Percentiles rank a stretch among this genome's conserved stretches.
Evolutionary conservation across 2,797 vertebrate genomes (phyloP).

Genomic region (Parotocinclus haroldoi): DNA sequence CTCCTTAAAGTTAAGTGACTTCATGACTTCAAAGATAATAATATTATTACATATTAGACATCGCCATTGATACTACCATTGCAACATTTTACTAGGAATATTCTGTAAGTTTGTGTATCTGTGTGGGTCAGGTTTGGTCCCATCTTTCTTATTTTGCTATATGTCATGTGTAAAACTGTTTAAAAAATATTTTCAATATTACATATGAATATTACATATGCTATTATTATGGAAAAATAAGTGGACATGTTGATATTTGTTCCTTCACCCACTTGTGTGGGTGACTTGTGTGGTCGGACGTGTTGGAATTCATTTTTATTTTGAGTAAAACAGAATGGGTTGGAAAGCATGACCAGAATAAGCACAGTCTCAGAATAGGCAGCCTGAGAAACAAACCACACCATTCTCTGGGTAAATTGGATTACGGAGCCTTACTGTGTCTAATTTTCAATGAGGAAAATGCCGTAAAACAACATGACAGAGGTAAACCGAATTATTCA

Average conservation of each 20-base stretch:
- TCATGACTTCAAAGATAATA: too few species aligned
- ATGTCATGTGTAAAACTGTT: too few species aligned
- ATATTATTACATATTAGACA: too few species aligned
- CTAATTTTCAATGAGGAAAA: constrained; percentile 13
- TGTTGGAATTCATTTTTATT: constrained; percentile 43
- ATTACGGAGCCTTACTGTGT: constrained; percentile 26
- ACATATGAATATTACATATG: background rate
- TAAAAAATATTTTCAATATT: background rate
- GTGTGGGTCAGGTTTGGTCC: too few species aligned
- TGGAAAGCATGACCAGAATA: constrained; percentile 42
- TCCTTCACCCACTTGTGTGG: background rate
- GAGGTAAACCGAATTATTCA: constrained; percentile 14
- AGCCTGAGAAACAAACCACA: constrained; percentile 43
- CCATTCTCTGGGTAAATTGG: constrained; percentile 16
- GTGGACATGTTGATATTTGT: constrained; percentile 35
- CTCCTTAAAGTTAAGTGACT: too few species aligned
- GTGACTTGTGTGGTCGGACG: constrained; percentile 26
- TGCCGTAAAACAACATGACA: background rate
- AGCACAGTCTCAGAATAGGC: constrained; percentile 45
- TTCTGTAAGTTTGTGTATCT: too few species aligned
- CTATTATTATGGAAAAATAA: constrained; percentile 2
- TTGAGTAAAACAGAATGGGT: constrained; percentile 37
- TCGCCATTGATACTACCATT: too few species aligned
- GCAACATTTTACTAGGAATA: too few species aligned
- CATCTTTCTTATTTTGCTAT: too few species aligned